Base-by-base conservation (phyloP, 2,113 vertebrate genomes). In the Catharus minimus region DNA sequence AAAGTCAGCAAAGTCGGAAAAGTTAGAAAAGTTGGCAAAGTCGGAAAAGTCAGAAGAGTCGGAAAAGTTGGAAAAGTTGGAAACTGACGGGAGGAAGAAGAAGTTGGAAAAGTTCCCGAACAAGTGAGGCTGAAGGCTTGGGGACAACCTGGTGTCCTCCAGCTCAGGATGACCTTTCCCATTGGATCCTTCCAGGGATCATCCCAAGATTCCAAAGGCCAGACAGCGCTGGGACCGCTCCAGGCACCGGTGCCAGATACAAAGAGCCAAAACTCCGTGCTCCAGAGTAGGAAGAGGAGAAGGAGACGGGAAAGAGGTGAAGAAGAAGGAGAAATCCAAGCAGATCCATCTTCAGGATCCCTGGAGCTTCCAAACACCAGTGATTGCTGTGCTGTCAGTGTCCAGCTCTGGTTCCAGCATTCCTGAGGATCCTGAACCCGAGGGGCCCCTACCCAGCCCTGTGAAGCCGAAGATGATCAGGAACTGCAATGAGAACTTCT, bases 141-240 rank as follows among this genome's bases (percentile, higher is more conserved):
- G 33, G 30, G 28, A 57, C 33, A 58, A 28, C 5, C 12, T 41
- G 11, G 7, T 58, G 28, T 28, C 23, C 44, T 18, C 64, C 15
- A 33, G 43, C 9, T 39, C 14, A 11, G 43, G 43, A 80, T 67
- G 43, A 80, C 28, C 18, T 49, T 80, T 67, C 52, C 32, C 11
- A 3, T 9, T 67, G 52, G 43, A 67, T 49, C 18, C 7, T 57
- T 80, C 18, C 33, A 80, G 77, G 43, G 18, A 67, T n/a, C 18
- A n/a, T 67, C 43, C 33, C 0, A 0, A 57, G 18, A 68, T 49
- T 81, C 28, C 64, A 50, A 68, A 58, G 15, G 15, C 36, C 2
- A 2, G 30, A 23, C 53, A 68, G 19, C 0, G 0, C 44, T 1
- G 0, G 53, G 30, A 28, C 19, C 1, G 0, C 44, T 68, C 36